Evolutionary conservation across 2,797 vertebrate species (phyloP), one percentile per base, ranked within the genome.

Genomic region (Chaetodon trifasciatus): DNA sequence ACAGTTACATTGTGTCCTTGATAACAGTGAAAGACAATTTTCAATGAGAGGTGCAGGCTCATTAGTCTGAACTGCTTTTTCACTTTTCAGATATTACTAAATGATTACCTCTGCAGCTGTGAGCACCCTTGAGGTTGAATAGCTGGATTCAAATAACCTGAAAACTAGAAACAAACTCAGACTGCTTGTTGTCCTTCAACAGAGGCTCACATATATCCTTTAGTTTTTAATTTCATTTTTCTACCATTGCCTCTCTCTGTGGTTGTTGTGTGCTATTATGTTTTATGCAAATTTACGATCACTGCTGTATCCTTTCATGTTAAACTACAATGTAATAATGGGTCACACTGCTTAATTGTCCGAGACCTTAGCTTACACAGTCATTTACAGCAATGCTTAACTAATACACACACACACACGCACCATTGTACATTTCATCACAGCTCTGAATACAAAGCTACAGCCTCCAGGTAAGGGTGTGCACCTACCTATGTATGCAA

Each of bases 311-410:
- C 57, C 67, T 76, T 56, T 69, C 39, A 75, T 50, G 70, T 76
- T 63, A 44, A 32, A 56, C 1, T 64, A 1, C 53, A 50, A n/a
- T 55, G 16, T 64, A 71, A 69, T 57, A 16, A 52, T 13, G 15
- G 35, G 23, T 60, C 70, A 69, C 21, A 73, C 56, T 79, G 73
- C 70, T 92, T 76, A 89, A 86, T 68, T 40, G 74, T 61, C 61
- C 53, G 67, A 85, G 87, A 91, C 86, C 3, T 52, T 40, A 11
- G 70, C 82, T 89, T 70, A 81, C 82, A 77, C 49, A 82, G 69
- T 76, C 64, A 74, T 91, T 89, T 86, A 64, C 76, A 79, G 47
- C 39, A 50, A 72, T 79, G 76, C 55, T 82, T 79, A 86, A 85
- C 87, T 61, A 28, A 55, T 53, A 15, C 35, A 28, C 21, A 76